phyloP scores from a whole-genome alignment of 2,113 vertebrate genomes.

The Oreochromis spilurus region DNA sequence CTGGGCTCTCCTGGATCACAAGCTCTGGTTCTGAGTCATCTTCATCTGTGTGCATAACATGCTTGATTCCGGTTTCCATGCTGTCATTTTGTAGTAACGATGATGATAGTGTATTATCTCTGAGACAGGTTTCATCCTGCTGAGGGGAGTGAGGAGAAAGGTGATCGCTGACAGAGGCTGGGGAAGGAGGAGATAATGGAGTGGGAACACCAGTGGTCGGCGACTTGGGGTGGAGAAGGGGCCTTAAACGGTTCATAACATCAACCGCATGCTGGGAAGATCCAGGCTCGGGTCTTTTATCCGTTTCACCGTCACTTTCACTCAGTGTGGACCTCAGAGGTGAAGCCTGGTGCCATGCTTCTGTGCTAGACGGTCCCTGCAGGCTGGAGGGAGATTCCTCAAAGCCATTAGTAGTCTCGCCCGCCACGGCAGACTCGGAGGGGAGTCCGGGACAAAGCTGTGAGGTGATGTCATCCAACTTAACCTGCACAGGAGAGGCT shows the following conservation, averaged over 20 bases:
- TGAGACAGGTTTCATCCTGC: conserved; percentile 13
- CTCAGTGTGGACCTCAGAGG: conserved; percentile 37
- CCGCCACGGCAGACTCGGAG: background rate
- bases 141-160: conserved; percentile 12
- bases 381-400: background rate
- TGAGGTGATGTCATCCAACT: conserved; percentile 30
- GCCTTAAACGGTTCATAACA: conserved; percentile 48
- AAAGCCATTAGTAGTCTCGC: conserved; percentile 56
- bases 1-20: conserved; percentile 76
- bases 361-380: conserved; percentile 19
- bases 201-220: background rate
- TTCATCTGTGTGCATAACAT: conserved; percentile 52
- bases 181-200: background rate
- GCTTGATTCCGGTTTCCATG: conserved; percentile 2
- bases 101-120: background rate
- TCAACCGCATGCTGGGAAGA: conserved; percentile 3
- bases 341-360: conserved; percentile 45
- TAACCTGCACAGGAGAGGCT: background rate
- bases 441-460: conserved; percentile 12
- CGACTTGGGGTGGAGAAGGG: conserved; percentile 16
- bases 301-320: background rate
- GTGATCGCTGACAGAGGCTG: background rate
- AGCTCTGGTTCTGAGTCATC: conserved; percentile 75
- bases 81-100: conserved; percentile 38
- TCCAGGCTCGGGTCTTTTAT: background rate